phyloP scores from a whole-genome alignment of 2,797 vertebrate genomes.

The Anguilla megastoma region DNA sequence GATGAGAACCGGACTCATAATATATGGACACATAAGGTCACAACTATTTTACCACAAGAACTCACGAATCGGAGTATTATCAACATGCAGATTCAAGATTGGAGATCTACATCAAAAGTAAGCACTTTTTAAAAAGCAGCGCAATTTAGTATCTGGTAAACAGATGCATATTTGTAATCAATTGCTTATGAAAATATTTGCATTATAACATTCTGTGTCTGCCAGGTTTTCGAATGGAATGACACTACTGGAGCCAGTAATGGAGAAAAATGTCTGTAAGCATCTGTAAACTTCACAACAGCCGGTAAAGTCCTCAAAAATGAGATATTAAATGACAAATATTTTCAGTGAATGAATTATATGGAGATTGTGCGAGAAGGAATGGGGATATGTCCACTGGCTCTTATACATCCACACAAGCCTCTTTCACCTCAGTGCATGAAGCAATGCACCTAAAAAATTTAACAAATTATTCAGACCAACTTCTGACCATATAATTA shows the following conservation, averaged over 20 bases:
- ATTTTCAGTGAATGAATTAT: constrained; percentile 38
- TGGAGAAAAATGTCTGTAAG: too few species aligned
- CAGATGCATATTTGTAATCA: background rate
- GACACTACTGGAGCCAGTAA: background rate
- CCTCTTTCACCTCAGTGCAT: constrained; percentile 61
- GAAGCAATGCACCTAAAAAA: constrained; percentile 58
- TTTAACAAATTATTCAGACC: constrained; percentile 76
- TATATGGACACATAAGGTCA: background rate
- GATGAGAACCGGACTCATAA: background rate
- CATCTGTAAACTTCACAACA: background rate
- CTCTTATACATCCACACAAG: constrained; percentile 68
- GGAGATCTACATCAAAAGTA: background rate
- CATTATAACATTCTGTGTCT: background rate
- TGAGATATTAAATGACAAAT: constrained; percentile 31
- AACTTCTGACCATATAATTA: constrained; percentile 82
- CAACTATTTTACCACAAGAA: background rate
- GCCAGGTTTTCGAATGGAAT: background rate
- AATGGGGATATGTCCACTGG: constrained; percentile 50
- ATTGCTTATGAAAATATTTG: background rate
- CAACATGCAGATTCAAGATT: background rate
- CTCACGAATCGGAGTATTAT: background rate
- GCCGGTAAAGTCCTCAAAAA: background rate
- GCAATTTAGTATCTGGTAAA: background rate
- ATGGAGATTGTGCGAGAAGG: constrained; percentile 48
- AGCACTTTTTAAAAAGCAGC: background rate